Conservation (phyloP, 2,113 vertebrate genomes). For the Apteryx mantelli region DNA sequence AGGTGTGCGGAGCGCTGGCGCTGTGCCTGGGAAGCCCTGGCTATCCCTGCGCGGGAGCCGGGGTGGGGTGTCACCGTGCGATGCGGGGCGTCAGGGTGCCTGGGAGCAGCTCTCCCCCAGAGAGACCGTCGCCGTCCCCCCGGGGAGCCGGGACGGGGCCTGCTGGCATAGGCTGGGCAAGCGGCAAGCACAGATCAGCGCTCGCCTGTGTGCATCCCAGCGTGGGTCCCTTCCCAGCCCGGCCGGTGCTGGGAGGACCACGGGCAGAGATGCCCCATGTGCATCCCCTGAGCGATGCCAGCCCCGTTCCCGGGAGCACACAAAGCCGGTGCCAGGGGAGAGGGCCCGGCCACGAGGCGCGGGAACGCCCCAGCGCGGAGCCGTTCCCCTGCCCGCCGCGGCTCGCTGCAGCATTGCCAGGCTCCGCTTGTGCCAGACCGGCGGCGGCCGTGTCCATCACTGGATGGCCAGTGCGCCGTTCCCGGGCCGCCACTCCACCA, state of each 20-base stretch:
- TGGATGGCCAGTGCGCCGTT: background rate
- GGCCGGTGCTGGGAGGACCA: background rate
- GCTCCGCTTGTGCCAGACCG: background rate
- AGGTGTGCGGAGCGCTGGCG: conserved; percentile 64
- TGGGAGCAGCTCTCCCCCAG: background rate
- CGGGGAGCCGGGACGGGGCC: background rate
- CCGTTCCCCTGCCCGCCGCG: fast-evolving
- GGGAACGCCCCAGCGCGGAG: background rate
- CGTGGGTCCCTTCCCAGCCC: background rate
- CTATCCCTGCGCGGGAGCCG: background rate
- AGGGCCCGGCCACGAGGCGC: background rate
- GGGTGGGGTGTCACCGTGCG: background rate
- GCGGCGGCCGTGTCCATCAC: fast-evolving
- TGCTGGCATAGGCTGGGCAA: background rate
- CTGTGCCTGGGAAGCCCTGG: conserved; percentile 45
- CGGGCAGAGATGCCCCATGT: background rate
- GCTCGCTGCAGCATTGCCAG: background rate
- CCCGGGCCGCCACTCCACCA: background rate
- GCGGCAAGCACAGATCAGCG: fast-evolving
- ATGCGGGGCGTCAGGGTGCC: fast-evolving
- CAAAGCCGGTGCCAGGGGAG: background rate
- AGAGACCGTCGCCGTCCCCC: background rate
- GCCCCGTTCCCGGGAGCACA: background rate
- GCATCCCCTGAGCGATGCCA: background rate
- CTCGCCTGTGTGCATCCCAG: background rate